Evolutionary conservation across 2,888 invertebrate species (phyloP), one percentile per base, ranked within the genome.

Genomic region (Agrotis ipsilon): DNA sequence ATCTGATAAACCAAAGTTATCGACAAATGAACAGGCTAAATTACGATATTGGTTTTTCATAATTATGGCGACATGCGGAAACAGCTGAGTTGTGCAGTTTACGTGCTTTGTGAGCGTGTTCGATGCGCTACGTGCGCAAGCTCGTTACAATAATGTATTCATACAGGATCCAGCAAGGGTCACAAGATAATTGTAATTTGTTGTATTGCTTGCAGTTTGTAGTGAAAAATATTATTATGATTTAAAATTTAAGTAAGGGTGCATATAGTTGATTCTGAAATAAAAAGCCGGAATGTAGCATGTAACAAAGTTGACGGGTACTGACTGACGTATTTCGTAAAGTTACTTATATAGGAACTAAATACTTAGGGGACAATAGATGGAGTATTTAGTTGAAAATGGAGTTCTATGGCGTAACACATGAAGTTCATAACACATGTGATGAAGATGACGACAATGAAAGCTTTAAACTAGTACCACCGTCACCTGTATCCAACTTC

Each of bases 401-500:
- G 16, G 9, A 27, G 24, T 24, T 18, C 24, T 18, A 27, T 24
- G 21, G 3, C 24, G 7, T 32, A 32, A 7, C 7, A 32, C 32
- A 32, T 39, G 39, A 39, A 2, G 39, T 39, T 39, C 39, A 39
- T 39, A 39, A 1, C 27, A 27, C 5, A 7, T 32, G 1, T 32
- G 32, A 32, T 1, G 2, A 11, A 11, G 5, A 27, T 54, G 54
- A 54, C 11, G 18, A 54, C 2, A 54, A 3, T 24, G 3, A 9
- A 49, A 45, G 21, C n/a, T 4, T 11, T 18, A 11, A 18, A 18
- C 11, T 18, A 18, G 45, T n/a, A 13, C 3, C 32, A 24, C 3
- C 19, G 68, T 78, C 43, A 94, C 96, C 96, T 94, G 88, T 95
- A 96, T 27, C 88, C 89, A 5, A 93, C 92, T 39, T 95, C 94